These are phyloP conservation scores for Palythoa heliodiscus DNA, from an alignment of 92 coral and sea anemone species.

Conservation along the genomic window DNA sequence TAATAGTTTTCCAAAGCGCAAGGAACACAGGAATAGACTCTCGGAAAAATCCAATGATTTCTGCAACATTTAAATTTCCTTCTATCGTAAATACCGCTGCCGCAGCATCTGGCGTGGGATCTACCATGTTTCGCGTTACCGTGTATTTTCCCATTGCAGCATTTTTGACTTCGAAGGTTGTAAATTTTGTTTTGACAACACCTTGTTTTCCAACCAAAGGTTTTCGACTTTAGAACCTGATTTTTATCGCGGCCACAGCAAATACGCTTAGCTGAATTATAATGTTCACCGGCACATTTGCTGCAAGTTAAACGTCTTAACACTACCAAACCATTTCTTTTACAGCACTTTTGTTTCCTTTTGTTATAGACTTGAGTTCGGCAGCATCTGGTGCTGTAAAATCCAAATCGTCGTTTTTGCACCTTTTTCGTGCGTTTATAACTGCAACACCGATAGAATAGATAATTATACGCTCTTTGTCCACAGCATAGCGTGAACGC, in stretches of 20 bases:
- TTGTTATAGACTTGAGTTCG: not conserved
- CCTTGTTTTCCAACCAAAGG: not conserved
- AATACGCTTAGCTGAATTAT: not conserved
- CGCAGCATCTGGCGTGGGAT: not conserved
- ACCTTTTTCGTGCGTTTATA: too few species aligned
- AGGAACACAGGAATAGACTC: conserved; percentile 5
- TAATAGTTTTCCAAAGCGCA: conserved; percentile 18
- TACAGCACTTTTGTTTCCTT: not conserved
- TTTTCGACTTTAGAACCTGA: not conserved
- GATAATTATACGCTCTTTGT: not conserved
- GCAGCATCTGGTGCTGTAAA: not conserved
- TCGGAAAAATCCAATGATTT: not conserved
- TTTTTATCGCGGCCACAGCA: not conserved
- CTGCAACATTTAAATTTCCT: not conserved
- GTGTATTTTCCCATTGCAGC: not conserved
- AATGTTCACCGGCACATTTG: conserved; percentile 10
- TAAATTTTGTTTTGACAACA: conserved; percentile 11
- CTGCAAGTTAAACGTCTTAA: not conserved
- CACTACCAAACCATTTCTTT: not conserved
- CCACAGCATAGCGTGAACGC: too few species aligned
- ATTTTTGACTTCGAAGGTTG: not conserved
- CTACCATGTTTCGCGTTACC: too few species aligned
- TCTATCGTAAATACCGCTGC: not conserved
- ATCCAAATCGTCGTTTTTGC: too few species aligned
- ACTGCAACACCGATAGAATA: not conserved